Percentiles rank a stretch among this genome's conserved stretches.
Evolutionary conservation across 1,140 invertebrate species (phyloP).

Genomic region (Hypsibius dujardini): DNA sequence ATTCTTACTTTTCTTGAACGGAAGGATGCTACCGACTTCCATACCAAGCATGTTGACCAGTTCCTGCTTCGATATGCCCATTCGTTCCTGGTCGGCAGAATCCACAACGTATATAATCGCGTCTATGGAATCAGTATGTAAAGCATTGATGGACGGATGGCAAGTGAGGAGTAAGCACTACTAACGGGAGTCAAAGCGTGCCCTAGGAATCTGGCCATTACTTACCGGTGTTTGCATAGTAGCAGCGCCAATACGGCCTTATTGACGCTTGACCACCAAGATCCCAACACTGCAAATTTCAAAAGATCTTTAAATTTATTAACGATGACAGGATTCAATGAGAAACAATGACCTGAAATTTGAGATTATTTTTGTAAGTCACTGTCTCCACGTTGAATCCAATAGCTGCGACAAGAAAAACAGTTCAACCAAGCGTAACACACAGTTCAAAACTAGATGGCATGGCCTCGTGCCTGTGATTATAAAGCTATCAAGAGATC

Average conservation of each 20-base stretch:
- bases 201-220: no score
- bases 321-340: background rate
- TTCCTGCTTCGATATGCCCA: conserved; percentile 97
- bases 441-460: no score
- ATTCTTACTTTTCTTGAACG: background rate
- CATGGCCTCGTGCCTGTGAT: no score
- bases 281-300: conserved; percentile 56
- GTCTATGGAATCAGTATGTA: background rate
- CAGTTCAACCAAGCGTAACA: no score
- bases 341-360: conserved; percentile 52
- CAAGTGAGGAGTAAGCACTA: no score
- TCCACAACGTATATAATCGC: conserved; percentile 56
- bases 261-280: conserved; percentile 93
- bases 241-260: conserved; percentile 97
- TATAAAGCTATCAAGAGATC: no score
- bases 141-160: no score
- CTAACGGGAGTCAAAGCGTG: no score
- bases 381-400: conserved; percentile 97
- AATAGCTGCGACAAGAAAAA: conserved; percentile 41
- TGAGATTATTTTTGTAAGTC: conserved; percentile 72
- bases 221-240: conserved; percentile 96
- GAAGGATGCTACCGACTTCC: conserved; percentile 4
- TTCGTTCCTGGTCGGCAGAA: conserved; percentile 90
- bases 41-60: conserved; percentile 71
- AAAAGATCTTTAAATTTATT: background rate